phyloP scores from a whole-genome alignment of 2,113 vertebrate species.

The Chionomys nivalis region DNA sequence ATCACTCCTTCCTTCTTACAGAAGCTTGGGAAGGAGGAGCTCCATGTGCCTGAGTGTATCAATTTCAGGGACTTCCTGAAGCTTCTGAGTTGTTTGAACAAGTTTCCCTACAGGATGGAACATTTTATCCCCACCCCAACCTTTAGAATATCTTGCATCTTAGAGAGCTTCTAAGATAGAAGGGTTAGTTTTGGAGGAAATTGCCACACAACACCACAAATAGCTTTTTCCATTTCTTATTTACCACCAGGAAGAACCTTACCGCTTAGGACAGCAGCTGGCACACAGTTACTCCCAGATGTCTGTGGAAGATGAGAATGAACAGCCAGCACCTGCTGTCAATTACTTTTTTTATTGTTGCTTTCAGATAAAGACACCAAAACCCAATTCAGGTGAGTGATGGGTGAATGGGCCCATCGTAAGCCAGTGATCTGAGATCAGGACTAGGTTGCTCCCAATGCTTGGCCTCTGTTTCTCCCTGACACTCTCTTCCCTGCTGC shows the following conservation, averaged over 20 bases:
- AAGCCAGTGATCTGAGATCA: not conserved
- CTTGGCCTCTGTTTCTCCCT: not conserved
- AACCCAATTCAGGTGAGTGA: fast-evolving
- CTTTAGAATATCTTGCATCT: not conserved
- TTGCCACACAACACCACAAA: not conserved
- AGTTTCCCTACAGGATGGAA: not conserved
- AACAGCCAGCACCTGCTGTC: not conserved
- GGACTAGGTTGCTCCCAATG: too few relatives aligned
- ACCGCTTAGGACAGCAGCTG: not conserved
- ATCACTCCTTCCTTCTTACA: not conserved
- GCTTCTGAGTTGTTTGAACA: not conserved
- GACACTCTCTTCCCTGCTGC: not conserved
- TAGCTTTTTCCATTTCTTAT: not conserved
- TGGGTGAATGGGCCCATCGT: fast-evolving
- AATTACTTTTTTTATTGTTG: not conserved
- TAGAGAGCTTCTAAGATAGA: not conserved
- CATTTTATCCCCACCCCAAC: not conserved
- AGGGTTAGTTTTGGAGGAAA: not conserved
- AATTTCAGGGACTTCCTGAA: not conserved
- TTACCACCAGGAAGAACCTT: not conserved
- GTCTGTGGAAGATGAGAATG: not conserved
- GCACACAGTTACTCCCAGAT: not conserved
- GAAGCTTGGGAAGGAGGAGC: not conserved
- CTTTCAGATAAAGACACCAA: not conserved
- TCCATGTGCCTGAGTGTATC: too few relatives aligned